phyloP scores from a whole-genome alignment of 1,140 invertebrate species.

The Cotesia glomerata region DNA sequence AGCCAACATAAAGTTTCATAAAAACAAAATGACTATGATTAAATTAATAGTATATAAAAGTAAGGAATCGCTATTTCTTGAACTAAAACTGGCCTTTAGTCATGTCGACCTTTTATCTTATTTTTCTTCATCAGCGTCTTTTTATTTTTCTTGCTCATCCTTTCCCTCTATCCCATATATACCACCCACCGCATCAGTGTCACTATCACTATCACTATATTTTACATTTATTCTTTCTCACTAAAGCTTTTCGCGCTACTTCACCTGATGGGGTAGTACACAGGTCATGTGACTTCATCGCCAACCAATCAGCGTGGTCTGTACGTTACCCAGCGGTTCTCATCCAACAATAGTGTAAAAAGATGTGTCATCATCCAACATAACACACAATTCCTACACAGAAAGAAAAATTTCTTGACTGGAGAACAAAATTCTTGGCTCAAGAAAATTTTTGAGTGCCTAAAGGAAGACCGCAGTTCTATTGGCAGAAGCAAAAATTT shows the following conservation, averaged over 20 bases:
- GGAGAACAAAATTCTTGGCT: too few relatives aligned
- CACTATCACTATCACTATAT: conserved; percentile 15
- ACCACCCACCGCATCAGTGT: neutral
- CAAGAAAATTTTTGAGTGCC: too few relatives aligned
- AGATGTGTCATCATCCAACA: too few relatives aligned
- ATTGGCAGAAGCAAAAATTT: too few relatives aligned
- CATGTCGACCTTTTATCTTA: neutral
- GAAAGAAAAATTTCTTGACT: too few relatives aligned
- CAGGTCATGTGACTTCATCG: conserved; percentile 40
- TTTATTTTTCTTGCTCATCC: neutral
- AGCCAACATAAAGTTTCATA: too few relatives aligned
- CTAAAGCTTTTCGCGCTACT: conserved; percentile 19
- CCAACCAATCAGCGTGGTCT: conserved; percentile 40
- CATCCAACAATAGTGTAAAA: conserved; percentile 11
- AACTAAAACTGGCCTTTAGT: conserved; percentile 22
- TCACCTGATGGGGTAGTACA: conserved; percentile 30
- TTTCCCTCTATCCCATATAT: neutral
- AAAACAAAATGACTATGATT: too few relatives aligned
- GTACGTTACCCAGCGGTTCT: conserved; percentile 46
- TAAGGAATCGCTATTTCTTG: conserved; percentile 5
- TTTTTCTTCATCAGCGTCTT: too few relatives aligned
- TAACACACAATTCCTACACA: too few relatives aligned
- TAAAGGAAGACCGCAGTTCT: too few relatives aligned
- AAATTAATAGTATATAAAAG: too few relatives aligned
- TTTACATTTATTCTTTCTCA: conserved; percentile 23